Evolutionary conservation across 2,888 invertebrate species (phyloP).

Genomic region (Theristus sp.): DNA sequence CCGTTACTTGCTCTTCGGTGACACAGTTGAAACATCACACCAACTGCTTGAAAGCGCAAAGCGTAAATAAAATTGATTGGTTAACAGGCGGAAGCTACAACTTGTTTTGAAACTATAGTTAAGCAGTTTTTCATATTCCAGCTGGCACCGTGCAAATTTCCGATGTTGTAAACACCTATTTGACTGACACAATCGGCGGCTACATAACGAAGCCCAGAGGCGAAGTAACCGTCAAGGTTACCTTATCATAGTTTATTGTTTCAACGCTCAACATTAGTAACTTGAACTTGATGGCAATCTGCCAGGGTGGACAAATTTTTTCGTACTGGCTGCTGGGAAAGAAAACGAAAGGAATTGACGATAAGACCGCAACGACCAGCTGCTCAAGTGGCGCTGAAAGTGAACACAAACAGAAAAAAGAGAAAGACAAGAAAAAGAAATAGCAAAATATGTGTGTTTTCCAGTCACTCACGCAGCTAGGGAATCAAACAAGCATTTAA

Average conservation of each 20-base stretch:
- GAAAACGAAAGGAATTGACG: background rate
- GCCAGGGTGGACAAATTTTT: background rate
- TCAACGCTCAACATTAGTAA: no score
- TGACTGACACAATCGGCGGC: conserved; percentile 12
- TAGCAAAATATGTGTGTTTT: no score
- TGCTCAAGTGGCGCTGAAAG: background rate
- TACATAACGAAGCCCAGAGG: conserved; percentile 19
- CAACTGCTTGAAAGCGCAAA: background rate
- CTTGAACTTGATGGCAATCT: background rate
- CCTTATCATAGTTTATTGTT: no score
- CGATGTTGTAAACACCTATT: conserved; percentile 6
- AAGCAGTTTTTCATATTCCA: conserved; percentile 2
- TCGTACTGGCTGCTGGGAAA: conserved; percentile 1
- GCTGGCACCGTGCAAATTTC: conserved; percentile 12
- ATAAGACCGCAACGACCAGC: background rate
- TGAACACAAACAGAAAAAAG: no score
- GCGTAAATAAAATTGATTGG: background rate
- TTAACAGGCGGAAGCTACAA: no score
- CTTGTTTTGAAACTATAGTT: no score
- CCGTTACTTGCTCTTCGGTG: conserved; percentile 2
- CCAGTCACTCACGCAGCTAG: no score
- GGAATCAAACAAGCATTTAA: no score
- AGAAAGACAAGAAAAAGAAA: no score
- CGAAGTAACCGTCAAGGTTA: conserved; percentile 20
- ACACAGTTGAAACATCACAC: background rate